phyloP scores from a whole-genome alignment of 2,888 invertebrate genomes.

The Hyppa rectilinea region DNA sequence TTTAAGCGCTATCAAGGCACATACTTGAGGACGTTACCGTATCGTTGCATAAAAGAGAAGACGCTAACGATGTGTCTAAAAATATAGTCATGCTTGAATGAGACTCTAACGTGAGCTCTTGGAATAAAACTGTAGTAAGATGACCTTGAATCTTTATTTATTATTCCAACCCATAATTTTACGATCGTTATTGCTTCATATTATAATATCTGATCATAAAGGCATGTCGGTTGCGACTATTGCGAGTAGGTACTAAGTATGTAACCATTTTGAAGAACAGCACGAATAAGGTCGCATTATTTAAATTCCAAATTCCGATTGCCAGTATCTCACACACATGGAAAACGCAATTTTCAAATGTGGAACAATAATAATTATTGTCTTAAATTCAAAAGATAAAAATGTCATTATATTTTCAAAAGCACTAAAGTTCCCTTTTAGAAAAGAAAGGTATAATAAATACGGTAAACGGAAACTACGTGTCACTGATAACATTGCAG shows the following conservation, averaged over 20 bases:
- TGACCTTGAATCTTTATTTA: neutral
- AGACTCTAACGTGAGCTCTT: neutral
- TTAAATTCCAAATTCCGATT: neutral
- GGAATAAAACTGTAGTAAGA: neutral
- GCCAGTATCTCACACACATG: neutral
- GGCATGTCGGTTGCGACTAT: neutral
- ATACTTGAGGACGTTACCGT: neutral
- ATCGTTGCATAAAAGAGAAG: slow-evolving; percentile 8
- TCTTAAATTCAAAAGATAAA: slow-evolving; percentile 26
- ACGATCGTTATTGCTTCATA: neutral
- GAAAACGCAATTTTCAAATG: slow-evolving; percentile 10
- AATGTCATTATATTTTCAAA: slow-evolving; percentile 39
- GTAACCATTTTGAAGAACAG: neutral
- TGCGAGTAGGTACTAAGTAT: neutral
- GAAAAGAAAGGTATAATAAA: slow-evolving; percentile 46
- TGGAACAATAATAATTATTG: slow-evolving; percentile 5
- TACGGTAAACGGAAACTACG: slow-evolving; percentile 50
- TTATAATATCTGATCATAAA: neutral
- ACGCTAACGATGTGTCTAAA: neutral
- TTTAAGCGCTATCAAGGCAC: slow-evolving; percentile 17
- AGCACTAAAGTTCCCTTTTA: neutral
- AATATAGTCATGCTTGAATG: neutral
- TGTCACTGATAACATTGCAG: slow-evolving; percentile 56
- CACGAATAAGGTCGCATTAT: neutral
- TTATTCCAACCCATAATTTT: neutral